A percentile compares a stretch with the other conserved stretches of the same genome.
Evolutionary conservation across 2,113 vertebrate species (phyloP).

Genomic region (Ibidorhyncha struthersii): DNA sequence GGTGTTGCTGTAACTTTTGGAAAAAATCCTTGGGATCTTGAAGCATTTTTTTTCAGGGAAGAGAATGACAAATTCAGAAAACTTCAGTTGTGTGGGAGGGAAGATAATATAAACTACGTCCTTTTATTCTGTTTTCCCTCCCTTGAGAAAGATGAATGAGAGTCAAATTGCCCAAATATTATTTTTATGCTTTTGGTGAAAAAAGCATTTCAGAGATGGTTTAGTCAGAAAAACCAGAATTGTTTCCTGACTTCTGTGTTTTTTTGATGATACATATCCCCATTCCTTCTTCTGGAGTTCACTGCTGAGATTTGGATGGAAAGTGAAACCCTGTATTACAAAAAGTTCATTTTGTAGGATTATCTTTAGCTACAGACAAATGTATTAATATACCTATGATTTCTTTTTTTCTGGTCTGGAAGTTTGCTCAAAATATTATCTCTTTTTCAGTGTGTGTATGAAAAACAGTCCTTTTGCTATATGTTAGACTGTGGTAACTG

Average conservation of each 20-base stretch:
- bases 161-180: not conserved
- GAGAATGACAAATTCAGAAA: not conserved
- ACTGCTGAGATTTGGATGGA: not conserved
- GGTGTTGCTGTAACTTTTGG: not conserved
- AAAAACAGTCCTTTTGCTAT: not conserved
- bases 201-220: not conserved
- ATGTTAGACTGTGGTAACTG: no score
- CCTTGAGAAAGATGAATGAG: not conserved
- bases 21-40: not conserved
- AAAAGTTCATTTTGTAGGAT: not conserved
- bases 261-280: not conserved
- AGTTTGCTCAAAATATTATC: not conserved
- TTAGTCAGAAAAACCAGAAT: fast-evolving
- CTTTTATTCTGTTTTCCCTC: not conserved
- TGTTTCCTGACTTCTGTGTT: not conserved
- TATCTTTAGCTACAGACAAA: not conserved
- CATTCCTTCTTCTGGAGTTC: not conserved
- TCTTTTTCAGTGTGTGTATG: not conserved
- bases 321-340: not conserved
- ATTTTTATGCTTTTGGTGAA: not conserved
- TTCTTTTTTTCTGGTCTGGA: not conserved
- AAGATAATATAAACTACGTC: not conserved
- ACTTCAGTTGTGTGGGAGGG: not conserved
- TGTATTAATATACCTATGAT: not conserved
- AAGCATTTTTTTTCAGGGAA: not conserved